Evolutionary conservation across 92 coral and sea anemone species (phyloP).

Genomic region (Blastomussa wellsi): DNA sequence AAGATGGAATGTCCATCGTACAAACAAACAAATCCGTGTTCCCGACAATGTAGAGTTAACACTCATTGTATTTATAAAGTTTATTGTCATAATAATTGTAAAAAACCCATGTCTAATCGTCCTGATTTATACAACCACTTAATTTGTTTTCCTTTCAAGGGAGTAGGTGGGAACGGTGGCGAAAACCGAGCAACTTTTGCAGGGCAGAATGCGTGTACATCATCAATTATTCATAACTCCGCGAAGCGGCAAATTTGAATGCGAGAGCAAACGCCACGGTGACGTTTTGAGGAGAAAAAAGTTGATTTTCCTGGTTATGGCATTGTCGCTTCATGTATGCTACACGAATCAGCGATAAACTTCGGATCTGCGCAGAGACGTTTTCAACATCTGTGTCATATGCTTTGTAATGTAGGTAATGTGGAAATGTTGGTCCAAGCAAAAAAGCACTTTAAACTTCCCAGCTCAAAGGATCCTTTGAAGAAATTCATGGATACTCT

Average conservation of each 20-base stretch:
- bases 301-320: background rate
- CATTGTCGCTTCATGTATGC: background rate
- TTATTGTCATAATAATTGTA: no score
- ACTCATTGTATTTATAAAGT: no score
- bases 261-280: no score
- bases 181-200: background rate
- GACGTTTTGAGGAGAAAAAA: no score
- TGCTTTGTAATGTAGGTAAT: conserved; percentile 68
- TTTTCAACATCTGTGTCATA: background rate
- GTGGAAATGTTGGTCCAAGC: conserved; percentile 76
- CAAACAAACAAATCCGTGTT: no score
- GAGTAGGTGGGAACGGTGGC: background rate
- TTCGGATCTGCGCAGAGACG: no score
- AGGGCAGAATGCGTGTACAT: no score
- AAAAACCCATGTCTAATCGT: background rate
- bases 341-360: background rate
- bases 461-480: conserved; percentile 62
- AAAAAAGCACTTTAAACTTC: conserved; percentile 78
- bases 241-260: no score
- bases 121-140: background rate
- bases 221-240: no score
- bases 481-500: conserved; percentile 79
- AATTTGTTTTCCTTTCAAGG: background rate
- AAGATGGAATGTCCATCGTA: no score
- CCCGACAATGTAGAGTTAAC: no score